Evolutionary conservation across 2,888 invertebrate species (phyloP), one percentile per base, ranked within the genome.

Genomic region (Venusia cambrica): DNA sequence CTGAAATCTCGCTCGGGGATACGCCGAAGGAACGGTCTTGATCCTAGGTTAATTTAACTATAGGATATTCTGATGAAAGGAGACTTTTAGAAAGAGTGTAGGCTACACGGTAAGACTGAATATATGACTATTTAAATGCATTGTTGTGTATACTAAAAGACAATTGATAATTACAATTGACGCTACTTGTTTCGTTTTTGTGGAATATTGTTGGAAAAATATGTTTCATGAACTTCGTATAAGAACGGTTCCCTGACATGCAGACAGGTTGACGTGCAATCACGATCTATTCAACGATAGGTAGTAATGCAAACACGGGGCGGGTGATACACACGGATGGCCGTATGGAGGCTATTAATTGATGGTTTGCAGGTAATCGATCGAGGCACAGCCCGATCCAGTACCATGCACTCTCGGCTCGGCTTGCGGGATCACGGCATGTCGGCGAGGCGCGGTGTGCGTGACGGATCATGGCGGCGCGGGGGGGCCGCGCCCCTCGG

Each of bases 381-480:
- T 79, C 72, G 77, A 78, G 70, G 68, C 35, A 30, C 35, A 8
- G 19, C 15, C n/a, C n/a, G n/a, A n/a, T n/a, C n/a, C n/a, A n/a
- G n/a, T n/a, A n/a, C n/a, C n/a, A n/a, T n/a, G n/a, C n/a, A n/a
- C n/a, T n/a, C n/a, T n/a, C n/a, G n/a, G 50, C 46, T 47, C 40
- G 42, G 48, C 51, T 48, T 46, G 42, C 37, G 50, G 49, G 51
- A 44, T 41, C 44, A 24, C 51, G 53, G 53, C 49, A 43, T 43
- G 54, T 40, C 51, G 47, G 45, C 32, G 44, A 28, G 34, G 44
- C 21, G 46, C 71, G 74, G 80, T 76, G 76, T 78, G 80, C 76
- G 80, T 75, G 80, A 70, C 83, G 81, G 85, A 83, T 84, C 79
- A 81, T 84, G 80, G 84, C 79, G 83, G 83, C 73, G 80, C 77